Base-by-base conservation (phyloP, 2,113 vertebrate genomes). In the Nanorana parkeri region DNA sequence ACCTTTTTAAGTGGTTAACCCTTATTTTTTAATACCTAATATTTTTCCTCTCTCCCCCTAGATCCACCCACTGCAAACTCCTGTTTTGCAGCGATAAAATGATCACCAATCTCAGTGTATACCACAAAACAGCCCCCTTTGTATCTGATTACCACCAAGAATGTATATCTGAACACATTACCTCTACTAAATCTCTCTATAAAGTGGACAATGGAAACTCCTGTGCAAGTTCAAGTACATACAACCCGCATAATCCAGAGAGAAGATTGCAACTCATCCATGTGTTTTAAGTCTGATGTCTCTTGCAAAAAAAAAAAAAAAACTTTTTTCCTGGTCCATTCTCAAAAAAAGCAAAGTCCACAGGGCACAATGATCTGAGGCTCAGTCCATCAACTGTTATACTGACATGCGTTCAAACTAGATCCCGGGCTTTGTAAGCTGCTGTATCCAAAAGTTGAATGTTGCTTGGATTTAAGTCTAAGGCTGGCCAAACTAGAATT, bases 401-500 rank as follows among this genome's bases (percentile, higher is more conserved):
- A 99, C 89, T 99, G 98, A 87, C 98, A 99, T 24, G 97, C 97
- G 86, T 98, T 99, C 86, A 99, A 95, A 81, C 96, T 93, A 4
- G 97, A 94, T 6, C 95, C 95, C 32, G 97, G 96, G 87, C 95
- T 96, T 89, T 97, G 97, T 92, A 99, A 91, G 82, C 95, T 91
- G 89, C 96, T 94, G 91, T 99, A 99, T 89, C 96, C 96, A 85
- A 99, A 99, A n/a, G 95, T 93, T 8, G 97, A 96, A 86, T 99
- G 98, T 87, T 98, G 98, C 89, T 99, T 99, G 86, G 97, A 97
- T 90, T 99, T 99, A 85, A 99, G 98, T 95, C 97, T 94, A 83
- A 99, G 95, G 60, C 96, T 96, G 84, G 98, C 96, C 84, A 99
- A 91, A 88, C 97, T 97, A 84, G 97, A 98, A 94, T 97, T 99